Base-by-base conservation (phyloP, 2,888 invertebrate genomes). In the Brenthis hecate region DNA sequence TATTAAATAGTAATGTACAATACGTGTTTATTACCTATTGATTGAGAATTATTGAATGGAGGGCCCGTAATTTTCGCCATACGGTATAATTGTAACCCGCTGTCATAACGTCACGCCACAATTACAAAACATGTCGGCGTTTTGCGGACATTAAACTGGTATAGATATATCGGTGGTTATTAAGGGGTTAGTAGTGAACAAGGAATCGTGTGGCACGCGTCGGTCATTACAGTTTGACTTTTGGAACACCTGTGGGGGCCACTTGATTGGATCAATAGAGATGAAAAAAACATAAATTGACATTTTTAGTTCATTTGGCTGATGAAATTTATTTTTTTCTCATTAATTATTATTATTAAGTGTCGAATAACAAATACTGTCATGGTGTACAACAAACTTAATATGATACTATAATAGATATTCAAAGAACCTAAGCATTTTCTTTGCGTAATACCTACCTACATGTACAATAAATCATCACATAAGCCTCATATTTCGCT, bases 51-150 rank as follows among this genome's bases (percentile, higher is more conserved):
- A 82, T 80, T 77, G 76, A 13, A 68, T 72, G 53, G 72, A 65
- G 74, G 69, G 74, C 77, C 71, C 61, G 68, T 75, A 66, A 75
- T 77, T 80, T 78, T 74, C 75, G 75, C 78, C 91, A 91, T 87
- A 85, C 83, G 89, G 90, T 77, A 78, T 91, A 91, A 91, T 90
- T 86, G 89, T 78, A 81, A 76, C 76, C 77, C 76, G 72, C 73
- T 78, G 82, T 80, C 83, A 83, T 81, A 72, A 73, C 78, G 82
- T 81, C 83, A 83, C 81, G 84, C 86, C 78, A 83, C 84, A 82
- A 83, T 87, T 87, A 87, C 79, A 80, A 85, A 86, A 88, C 81
- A 87, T 88, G 88, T 81, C 80, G 80, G 50, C 57, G 58, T 69
- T 72, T 68, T 68, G 55, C 71, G 56, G 65, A 65, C 56, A 62